These are phyloP conservation scores for Antigone vipio DNA, from an alignment of 2,113 vertebrate genomes.

Conservation along the genomic window DNA sequence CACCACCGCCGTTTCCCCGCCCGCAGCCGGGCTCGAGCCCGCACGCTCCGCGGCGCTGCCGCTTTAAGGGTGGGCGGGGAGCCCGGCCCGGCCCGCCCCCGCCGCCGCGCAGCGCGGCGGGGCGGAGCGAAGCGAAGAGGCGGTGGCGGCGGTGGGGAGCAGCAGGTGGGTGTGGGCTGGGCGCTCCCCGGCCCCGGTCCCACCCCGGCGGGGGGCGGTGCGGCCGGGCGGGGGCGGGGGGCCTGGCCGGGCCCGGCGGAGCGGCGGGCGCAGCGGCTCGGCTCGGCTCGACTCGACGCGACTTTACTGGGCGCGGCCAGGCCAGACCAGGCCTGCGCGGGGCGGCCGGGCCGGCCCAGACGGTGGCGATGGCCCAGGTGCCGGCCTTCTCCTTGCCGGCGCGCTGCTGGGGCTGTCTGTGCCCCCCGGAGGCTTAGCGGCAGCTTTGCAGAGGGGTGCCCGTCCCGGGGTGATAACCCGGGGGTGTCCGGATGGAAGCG, in stretches of 20 bases:
- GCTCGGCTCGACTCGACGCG: too few species aligned
- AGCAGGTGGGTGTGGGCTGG: not conserved
- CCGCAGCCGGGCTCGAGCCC: not conserved
- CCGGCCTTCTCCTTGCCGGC: not conserved
- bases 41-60: not conserved
- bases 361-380: too few species aligned
- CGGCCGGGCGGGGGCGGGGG: too few species aligned
- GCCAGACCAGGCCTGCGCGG: too few species aligned
- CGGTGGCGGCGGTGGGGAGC: not conserved
- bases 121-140: not conserved
- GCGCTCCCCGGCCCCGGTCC: not conserved
- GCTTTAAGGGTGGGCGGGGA: not conserved
- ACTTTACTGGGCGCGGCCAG: too few species aligned
- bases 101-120: too few species aligned
- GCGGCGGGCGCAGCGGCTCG: too few species aligned
- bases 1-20: rapidly evolving
- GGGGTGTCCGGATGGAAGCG: not conserved
- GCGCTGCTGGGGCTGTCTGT: not conserved
- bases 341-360: not conserved
- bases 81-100: not conserved
- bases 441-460: not conserved
- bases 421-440: not conserved
- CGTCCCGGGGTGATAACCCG: rapidly evolving
- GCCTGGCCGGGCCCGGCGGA: not conserved
- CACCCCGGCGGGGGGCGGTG: not conserved